These are phyloP conservation scores for Cossypha niveicapilla DNA, from an alignment of 2,797 vertebrate species.

Conservation along the genomic window DNA sequence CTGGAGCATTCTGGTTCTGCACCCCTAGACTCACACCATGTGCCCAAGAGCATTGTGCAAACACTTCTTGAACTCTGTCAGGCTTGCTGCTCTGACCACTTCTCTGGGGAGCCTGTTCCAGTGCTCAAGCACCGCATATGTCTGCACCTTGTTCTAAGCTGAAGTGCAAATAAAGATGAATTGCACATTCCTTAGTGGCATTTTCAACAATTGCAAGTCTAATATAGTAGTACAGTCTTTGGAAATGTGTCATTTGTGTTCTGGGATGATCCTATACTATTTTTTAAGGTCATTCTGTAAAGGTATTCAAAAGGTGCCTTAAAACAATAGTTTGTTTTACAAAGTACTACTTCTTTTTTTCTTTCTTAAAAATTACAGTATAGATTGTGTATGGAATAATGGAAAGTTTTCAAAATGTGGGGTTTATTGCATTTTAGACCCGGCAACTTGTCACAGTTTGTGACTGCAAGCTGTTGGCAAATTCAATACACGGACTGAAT, in stretches of 20 bases:
- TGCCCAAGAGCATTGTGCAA: neutral
- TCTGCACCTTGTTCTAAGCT: neutral
- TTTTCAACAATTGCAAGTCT: neutral
- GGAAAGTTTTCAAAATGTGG: neutral
- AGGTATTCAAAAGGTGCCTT: neutral
- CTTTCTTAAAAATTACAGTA: neutral
- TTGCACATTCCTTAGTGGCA: neutral
- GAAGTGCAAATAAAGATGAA: neutral
- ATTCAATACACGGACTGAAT: constrained; percentile 91
- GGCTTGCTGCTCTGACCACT: neutral
- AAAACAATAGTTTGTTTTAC: neutral
- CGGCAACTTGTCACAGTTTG: constrained; percentile 94
- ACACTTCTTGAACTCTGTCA: neutral
- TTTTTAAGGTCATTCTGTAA: neutral
- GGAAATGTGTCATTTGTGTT: neutral
- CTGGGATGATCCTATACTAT: neutral
- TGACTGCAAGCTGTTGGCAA: constrained; percentile 93
- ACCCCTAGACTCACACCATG: neutral
- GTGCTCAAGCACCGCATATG: neutral
- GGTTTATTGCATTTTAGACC: constrained; percentile 75
- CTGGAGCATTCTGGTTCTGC: neutral
- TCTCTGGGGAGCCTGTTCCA: neutral
- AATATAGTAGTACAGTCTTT: neutral
- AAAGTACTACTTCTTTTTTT: neutral
- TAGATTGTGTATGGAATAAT: neutral